These are phyloP conservation scores for Coelopa frigida DNA, from an alignment of 1,140 invertebrate genomes.

Conservation along the genomic window DNA sequence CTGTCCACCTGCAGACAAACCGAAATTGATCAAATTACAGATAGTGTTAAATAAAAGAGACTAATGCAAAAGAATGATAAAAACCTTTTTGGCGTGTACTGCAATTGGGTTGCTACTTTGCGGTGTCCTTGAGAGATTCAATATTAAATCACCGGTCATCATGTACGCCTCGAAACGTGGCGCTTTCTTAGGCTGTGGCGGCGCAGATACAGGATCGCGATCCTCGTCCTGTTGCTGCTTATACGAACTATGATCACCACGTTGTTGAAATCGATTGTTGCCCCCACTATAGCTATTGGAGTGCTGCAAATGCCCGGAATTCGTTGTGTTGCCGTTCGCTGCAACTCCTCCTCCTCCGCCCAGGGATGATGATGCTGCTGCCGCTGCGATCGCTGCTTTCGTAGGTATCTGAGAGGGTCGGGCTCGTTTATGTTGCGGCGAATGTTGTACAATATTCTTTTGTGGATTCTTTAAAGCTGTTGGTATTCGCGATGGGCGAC, in stretches of 20 bases:
- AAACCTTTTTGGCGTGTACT: conserved; percentile 61
- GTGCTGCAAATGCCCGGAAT: conserved; percentile 22
- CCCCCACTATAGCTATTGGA: conserved; percentile 39
- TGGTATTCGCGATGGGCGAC: conserved; percentile 43
- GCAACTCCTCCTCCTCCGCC: conserved; percentile 3
- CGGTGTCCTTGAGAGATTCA: conserved; percentile 77
- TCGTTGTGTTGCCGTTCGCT: conserved; percentile 18
- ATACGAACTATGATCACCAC: neutral
- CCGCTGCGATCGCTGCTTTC: conserved; percentile 19
- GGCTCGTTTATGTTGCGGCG: conserved; percentile 38
- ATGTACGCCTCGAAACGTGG: conserved; percentile 84
- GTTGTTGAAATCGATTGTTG: conserved; percentile 21
- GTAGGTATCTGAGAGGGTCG: conserved; percentile 44
- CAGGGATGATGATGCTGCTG: conserved; percentile 13
- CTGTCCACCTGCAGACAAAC: conserved; percentile 43
- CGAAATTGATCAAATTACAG: neutral
- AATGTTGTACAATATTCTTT: conserved; percentile 30
- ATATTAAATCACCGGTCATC: conserved; percentile 94
- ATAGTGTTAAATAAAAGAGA: no score
- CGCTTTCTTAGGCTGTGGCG: conserved; percentile 44
- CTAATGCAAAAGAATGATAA: no score
- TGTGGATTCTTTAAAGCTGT: conserved; percentile 32
- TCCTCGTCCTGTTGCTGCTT: conserved; percentile 14
- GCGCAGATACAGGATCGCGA: conserved; percentile 34
- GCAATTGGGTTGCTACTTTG: conserved; percentile 55